A percentile compares a stretch with the other conserved stretches of the same genome.
Evolutionary conservation across 2,888 invertebrate genomes (phyloP).

Genomic region (Scaptomyza flava): DNA sequence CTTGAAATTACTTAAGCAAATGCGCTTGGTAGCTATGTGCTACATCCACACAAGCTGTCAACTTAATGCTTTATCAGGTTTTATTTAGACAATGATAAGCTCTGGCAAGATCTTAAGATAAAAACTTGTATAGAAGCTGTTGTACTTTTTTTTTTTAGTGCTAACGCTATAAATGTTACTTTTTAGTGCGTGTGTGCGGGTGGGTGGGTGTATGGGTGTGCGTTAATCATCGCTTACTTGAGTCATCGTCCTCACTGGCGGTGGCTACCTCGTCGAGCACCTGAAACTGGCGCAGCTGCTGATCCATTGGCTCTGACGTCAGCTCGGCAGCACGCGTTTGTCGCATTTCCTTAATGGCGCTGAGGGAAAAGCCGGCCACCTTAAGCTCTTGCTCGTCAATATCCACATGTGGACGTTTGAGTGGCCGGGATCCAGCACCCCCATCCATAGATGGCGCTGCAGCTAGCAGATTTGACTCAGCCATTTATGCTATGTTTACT

Average conservation of each 20-base stretch:
- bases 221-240: constrained; percentile 52
- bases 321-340: constrained; percentile 77
- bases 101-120: constrained; percentile 62
- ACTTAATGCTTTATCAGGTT: constrained; percentile 58
- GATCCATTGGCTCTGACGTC: constrained; percentile 75
- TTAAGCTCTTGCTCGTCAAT: constrained; percentile 70
- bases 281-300: constrained; percentile 87
- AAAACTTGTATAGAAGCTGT: constrained; percentile 40
- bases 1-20: constrained; percentile 18
- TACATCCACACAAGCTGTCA: constrained; percentile 5
- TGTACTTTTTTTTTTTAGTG: constrained; percentile 24
- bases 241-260: constrained; percentile 84
- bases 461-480: constrained; percentile 12
- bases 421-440: neutral
- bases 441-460: neutral
- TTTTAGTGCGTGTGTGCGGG: no score
- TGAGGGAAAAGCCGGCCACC: constrained; percentile 82
- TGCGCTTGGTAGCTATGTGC: constrained; percentile 17
- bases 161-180: constrained; percentile 6
- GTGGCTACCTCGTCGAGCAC: constrained; percentile 88
- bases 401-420: constrained; percentile 59
- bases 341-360: constrained; percentile 82
- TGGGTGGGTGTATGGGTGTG: neutral
- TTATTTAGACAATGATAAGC: constrained; percentile 66
- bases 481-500: constrained; percentile 28